Conservation (phyloP, 2,113 vertebrate genomes). For the Myodes glareolus region DNA sequence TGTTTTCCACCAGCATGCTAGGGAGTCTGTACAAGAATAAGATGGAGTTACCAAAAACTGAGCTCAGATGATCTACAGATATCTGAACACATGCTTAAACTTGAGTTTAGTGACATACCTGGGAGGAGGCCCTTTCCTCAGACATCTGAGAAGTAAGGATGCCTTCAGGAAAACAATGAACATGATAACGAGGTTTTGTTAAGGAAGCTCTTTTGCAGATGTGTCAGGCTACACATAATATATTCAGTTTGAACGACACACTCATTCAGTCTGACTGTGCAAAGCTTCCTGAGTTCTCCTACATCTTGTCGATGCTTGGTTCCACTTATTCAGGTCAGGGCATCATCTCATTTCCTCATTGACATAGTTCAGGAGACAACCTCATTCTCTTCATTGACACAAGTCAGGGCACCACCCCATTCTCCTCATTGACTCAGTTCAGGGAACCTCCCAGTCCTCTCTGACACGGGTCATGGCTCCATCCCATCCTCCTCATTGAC, state of each 20-base stretch:
- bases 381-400: neutral
- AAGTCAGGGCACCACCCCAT: neutral
- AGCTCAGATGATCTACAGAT: neutral
- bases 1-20: neutral
- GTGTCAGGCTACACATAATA: neutral
- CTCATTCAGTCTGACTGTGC: neutral
- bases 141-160: neutral
- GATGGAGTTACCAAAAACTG: neutral
- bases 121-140: neutral
- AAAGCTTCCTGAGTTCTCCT: neutral
- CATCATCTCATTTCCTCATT: neutral
- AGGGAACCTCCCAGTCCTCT: too few species aligned
- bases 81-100: neutral
- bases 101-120: neutral
- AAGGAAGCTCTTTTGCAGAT: neutral
- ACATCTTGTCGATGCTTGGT: neutral
- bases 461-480: neutral
- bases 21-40: neutral
- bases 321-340: neutral
- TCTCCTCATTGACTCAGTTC: neutral
- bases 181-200: neutral
- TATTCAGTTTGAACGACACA: neutral
- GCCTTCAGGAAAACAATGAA: neutral
- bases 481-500: neutral
- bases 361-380: neutral